These are phyloP conservation scores for Anguilla japonica DNA, from an alignment of 2,113 vertebrate species.

Conservation along the genomic window DNA sequence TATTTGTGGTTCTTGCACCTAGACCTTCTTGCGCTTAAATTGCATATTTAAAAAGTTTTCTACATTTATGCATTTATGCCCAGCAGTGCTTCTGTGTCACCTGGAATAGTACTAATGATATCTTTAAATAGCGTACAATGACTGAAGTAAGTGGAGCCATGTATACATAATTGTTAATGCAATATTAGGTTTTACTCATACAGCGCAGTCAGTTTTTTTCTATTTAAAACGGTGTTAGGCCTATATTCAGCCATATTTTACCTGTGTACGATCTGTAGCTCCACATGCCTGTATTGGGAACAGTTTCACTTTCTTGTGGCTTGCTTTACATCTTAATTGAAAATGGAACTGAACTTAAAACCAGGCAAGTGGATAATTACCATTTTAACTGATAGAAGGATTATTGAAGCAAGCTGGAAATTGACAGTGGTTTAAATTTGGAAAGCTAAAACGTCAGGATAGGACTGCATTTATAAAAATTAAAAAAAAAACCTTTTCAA, in stretches of 20 bases:
- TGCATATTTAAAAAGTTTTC: too few species aligned
- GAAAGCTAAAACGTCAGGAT: background rate
- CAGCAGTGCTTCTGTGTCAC: background rate
- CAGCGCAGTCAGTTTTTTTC: too few species aligned
- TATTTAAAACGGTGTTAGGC: too few species aligned
- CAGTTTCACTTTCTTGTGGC: background rate
- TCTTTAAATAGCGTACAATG: background rate
- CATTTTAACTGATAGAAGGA: background rate
- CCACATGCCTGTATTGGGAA: background rate
- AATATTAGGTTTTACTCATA: background rate
- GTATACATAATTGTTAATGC: background rate
- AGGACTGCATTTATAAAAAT: background rate
- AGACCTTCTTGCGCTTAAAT: too few species aligned
- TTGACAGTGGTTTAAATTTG: background rate
- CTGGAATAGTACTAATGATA: background rate
- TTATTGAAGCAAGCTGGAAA: slow-evolving; percentile 5
- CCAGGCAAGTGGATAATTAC: background rate
- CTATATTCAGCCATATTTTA: background rate
- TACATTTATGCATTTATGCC: too few species aligned
- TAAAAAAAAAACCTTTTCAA: background rate
- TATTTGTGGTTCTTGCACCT: too few species aligned
- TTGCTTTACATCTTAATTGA: background rate
- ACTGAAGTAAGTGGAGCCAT: background rate
- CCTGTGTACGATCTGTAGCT: background rate
- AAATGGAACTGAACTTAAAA: background rate